A percentile compares a stretch with the other conserved stretches of the same genome.
These are phyloP conservation scores for Chrysolina oricalcia DNA, from an alignment of 2,888 invertebrate species.

Conservation along the genomic window DNA sequence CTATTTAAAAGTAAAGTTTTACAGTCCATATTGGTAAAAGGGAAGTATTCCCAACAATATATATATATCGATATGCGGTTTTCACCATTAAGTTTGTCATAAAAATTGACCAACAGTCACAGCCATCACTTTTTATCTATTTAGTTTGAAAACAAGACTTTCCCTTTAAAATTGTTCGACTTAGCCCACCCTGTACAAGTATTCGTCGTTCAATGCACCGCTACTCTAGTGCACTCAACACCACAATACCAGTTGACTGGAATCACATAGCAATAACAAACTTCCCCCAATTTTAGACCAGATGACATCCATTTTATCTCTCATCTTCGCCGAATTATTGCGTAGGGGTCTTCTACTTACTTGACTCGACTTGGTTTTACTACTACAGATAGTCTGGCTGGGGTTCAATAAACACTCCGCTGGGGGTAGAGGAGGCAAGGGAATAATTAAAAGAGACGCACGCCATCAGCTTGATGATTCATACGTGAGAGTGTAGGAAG, in stretches of 20 bases:
- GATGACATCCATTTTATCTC: conserved; percentile 52
- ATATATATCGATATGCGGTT: too few species aligned
- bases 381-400: conserved; percentile 38
- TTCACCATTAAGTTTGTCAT: too few species aligned
- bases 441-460: conserved; percentile 45
- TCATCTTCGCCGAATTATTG: conserved; percentile 49
- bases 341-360: conserved; percentile 47
- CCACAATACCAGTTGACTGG: conserved; percentile 33
- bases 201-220: too few species aligned
- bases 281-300: conserved; percentile 42
- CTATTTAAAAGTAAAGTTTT: too few species aligned
- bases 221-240: neutral
- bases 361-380: conserved; percentile 35
- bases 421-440: conserved; percentile 47
- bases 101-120: too few species aligned
- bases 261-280: conserved; percentile 42
- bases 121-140: too few species aligned
- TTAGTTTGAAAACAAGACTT: too few species aligned
- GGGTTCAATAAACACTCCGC: conserved; percentile 47
- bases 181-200: too few species aligned
- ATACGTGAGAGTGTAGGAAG: conserved; percentile 4
- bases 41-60: too few species aligned
- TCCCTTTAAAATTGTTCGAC: too few species aligned
- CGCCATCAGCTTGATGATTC: conserved; percentile 37
- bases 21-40: too few species aligned